These are phyloP conservation scores for Poicephalus gulielmi DNA, from an alignment of 2,113 vertebrate genomes.

Conservation along the genomic window DNA sequence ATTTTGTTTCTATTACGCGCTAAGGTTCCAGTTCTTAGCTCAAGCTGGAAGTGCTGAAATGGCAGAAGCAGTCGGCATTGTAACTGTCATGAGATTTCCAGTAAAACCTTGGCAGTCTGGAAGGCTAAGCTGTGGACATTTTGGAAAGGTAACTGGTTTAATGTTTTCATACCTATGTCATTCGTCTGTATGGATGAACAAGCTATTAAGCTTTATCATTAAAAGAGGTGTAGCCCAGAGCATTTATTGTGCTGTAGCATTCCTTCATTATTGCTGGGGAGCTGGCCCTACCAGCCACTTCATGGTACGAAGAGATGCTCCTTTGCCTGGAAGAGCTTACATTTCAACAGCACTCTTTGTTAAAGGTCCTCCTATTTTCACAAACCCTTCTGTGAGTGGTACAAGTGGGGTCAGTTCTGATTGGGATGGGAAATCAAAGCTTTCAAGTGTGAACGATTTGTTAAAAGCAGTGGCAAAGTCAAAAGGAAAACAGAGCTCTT, in stretches of 20 bases:
- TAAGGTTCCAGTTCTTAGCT: background rate
- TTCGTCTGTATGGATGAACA: background rate
- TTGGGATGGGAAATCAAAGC: background rate
- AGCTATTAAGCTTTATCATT: background rate
- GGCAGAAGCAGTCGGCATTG: background rate
- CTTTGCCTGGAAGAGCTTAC: background rate
- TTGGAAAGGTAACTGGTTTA: background rate
- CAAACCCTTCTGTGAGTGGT: accelerated
- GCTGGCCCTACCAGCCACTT: background rate
- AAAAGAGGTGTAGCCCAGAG: background rate
- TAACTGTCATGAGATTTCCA: background rate
- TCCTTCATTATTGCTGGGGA: background rate
- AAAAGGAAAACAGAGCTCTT: background rate
- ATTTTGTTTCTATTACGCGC: background rate
- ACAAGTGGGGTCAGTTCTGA: background rate
- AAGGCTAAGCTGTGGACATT: background rate
- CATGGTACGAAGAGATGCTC: background rate
- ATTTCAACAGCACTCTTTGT: background rate
- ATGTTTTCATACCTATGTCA: background rate
- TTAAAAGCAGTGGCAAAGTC: background rate
- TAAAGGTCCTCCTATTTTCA: background rate
- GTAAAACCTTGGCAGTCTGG: background rate
- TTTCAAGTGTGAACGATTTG: background rate
- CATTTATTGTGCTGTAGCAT: background rate
- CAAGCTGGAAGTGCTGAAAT: slow-evolving; percentile 20